phyloP scores from a whole-genome alignment of 2,113 vertebrate species.

The Ariopsis seemanni region DNA sequence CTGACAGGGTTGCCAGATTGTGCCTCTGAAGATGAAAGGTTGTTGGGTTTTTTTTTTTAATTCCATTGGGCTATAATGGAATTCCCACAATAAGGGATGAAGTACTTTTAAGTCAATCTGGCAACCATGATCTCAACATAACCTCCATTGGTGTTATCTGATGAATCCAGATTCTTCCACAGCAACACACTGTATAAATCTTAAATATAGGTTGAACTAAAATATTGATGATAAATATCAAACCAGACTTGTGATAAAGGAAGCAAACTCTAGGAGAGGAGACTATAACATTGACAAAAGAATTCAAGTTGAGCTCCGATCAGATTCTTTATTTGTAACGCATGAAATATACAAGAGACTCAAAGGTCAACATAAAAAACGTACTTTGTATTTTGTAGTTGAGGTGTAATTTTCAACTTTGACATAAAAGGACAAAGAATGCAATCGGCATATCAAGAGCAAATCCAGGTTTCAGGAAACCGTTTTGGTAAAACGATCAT shows the following conservation, averaged over 20 bases:
- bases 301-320: neutral
- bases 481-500: neutral
- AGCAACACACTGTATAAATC: neutral
- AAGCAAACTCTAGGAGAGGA: neutral
- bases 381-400: neutral
- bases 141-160: neutral
- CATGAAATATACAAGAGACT: neutral
- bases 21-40: too few species aligned
- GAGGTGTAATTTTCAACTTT: neutral
- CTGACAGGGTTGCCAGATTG: too few species aligned
- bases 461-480: neutral
- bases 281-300: neutral
- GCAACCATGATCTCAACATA: neutral
- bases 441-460: neutral
- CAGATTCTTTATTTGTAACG: neutral
- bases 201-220: neutral
- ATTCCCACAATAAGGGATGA: too few species aligned
- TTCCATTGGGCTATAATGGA: too few species aligned
- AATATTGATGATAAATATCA: neutral
- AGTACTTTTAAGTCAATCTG: neutral
- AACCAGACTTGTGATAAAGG: neutral
- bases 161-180: neutral
- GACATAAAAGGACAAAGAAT: neutral
- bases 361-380: neutral
- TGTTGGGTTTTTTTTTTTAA: too few species aligned